These are phyloP conservation scores for Acrocera orbiculus DNA, from an alignment of 2,888 invertebrate genomes.

Conservation along the genomic window DNA sequence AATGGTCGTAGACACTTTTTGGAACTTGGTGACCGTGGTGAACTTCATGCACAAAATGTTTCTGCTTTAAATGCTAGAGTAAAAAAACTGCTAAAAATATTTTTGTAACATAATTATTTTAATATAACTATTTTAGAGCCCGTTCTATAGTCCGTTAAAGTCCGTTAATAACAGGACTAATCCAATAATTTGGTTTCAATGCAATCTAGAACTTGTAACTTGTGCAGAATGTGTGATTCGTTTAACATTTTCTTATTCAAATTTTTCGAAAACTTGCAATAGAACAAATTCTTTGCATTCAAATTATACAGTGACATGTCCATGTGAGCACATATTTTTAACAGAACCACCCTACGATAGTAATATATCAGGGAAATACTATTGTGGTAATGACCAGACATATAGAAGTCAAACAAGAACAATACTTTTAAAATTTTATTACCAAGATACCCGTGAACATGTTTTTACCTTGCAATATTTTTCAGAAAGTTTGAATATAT, in stretches of 20 bases:
- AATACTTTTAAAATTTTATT: slow-evolving; percentile 39
- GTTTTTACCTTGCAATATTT: slow-evolving; percentile 46
- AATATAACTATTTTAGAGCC: slow-evolving; percentile 16
- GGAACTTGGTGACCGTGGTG: slow-evolving; percentile 30
- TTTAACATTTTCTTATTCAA: slow-evolving; percentile 25
- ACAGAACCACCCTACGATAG: slow-evolving; percentile 47
- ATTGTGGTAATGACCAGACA: slow-evolving; percentile 36
- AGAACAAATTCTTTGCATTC: slow-evolving; percentile 14
- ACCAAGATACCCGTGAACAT: slow-evolving; percentile 38
- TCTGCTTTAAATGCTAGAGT: slow-evolving; percentile 27
- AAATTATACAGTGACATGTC: slow-evolving; percentile 17
- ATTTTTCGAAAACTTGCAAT: slow-evolving; percentile 27
- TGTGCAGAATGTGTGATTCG: slow-evolving; percentile 48
- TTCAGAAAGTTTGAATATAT: slow-evolving; percentile 38
- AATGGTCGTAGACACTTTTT: slow-evolving; percentile 30
- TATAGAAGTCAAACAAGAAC: slow-evolving; percentile 44
- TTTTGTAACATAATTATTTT: no score
- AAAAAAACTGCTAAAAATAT: no score
- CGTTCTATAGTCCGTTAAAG: slow-evolving; percentile 17
- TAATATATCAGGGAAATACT: slow-evolving; percentile 38
- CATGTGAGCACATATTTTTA: slow-evolving; percentile 46
- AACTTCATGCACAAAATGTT: slow-evolving; percentile 28
- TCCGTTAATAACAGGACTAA: slow-evolving; percentile 16
- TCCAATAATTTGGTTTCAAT: slow-evolving; percentile 32
- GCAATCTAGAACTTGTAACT: slow-evolving; percentile 47